phyloP scores from a whole-genome alignment of 2,797 vertebrate genomes.

The Acanthopagrus latus region DNA sequence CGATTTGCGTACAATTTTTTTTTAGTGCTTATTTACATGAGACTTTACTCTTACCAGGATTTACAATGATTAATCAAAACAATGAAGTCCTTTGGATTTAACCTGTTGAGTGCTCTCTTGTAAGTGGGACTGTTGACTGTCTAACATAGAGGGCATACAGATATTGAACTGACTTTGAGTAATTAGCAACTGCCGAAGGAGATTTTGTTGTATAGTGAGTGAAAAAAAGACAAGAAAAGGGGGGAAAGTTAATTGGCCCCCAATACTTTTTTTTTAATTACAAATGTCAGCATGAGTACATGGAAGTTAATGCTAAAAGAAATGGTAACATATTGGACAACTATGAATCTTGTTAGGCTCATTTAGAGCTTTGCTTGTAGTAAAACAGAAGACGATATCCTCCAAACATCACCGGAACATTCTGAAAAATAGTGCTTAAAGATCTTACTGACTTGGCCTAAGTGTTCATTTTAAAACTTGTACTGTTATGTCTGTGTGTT shows the following conservation, averaged over 20 bases:
- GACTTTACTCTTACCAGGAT: neutral
- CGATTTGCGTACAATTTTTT: neutral
- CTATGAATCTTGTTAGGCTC: neutral
- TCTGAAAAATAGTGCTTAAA: neutral
- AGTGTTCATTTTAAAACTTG: slow-evolving; percentile 62
- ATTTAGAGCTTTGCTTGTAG: neutral
- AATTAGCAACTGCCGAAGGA: neutral
- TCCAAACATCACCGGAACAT: neutral
- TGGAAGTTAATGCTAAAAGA: neutral
- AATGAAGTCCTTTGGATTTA: neutral
- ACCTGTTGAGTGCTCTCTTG: neutral
- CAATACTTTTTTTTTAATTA: neutral
- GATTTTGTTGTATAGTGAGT: neutral
- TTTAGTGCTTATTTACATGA: neutral
- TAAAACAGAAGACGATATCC: neutral
- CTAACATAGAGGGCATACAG: neutral
- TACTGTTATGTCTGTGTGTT: slow-evolving; percentile 82
- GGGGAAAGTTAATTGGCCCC: neutral
- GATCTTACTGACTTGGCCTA: slow-evolving; percentile 1
- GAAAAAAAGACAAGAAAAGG: neutral
- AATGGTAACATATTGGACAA: neutral
- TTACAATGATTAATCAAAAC: neutral
- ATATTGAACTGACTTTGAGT: neutral
- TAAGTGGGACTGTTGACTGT: neutral
- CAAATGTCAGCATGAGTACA: neutral